Percentiles rank a stretch among this genome's conserved stretches.
Conservation (phyloP, 2,113 vertebrate genomes). For the Odocoileus virginianus region DNA sequence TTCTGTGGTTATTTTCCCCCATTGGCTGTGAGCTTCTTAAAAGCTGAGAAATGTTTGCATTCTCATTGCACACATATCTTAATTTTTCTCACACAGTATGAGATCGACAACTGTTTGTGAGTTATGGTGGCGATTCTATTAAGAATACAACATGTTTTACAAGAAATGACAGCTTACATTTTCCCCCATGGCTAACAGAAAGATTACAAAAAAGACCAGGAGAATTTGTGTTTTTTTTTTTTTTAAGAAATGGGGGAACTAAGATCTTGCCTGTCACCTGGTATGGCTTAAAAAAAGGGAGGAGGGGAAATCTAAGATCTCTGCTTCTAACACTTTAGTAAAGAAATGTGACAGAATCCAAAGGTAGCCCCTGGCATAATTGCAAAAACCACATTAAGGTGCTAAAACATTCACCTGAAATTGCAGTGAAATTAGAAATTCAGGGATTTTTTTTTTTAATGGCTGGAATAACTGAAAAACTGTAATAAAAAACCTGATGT, state of each 20-base stretch:
- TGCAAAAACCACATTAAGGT: not conserved
- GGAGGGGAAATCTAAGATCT: not conserved
- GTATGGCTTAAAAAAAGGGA: not conserved
- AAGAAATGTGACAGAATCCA: not conserved
- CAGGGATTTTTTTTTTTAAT: not conserved
- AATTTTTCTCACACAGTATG: not conserved
- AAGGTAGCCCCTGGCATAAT: not conserved
- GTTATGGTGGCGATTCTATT: not conserved
- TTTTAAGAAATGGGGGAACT: not conserved
- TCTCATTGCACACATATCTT: not conserved
- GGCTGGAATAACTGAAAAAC: not conserved
- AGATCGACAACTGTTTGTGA: not conserved
- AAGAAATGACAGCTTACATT: not conserved
- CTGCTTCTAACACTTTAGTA: not conserved
- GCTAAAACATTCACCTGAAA: not conserved
- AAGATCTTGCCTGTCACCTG: not conserved
- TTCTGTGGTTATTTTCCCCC: not conserved
- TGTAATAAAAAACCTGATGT: not conserved
- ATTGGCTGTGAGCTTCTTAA: not conserved
- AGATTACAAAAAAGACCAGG: not conserved
- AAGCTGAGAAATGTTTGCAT: not conserved
- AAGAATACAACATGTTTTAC: not conserved
- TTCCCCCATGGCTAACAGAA: not conserved
- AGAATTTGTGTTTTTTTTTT: not conserved
- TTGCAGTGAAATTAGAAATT: constrained; percentile 29